Base-by-base conservation (phyloP, 2,113 vertebrate genomes). In the Albula goreensis region DNA sequence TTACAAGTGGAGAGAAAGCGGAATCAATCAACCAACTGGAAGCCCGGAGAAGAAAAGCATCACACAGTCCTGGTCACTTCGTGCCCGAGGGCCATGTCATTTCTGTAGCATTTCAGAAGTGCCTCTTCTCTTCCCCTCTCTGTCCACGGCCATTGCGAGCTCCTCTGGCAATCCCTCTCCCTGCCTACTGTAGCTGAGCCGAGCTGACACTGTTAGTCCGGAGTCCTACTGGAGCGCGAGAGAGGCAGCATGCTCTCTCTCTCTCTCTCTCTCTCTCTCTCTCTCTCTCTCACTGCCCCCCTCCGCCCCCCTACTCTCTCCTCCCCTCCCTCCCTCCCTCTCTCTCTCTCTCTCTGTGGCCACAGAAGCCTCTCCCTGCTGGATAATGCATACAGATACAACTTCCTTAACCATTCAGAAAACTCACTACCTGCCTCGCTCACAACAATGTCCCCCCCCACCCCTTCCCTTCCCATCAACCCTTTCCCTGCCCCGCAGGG, bases 371-470 rank as follows among this genome's bases (percentile, higher is more conserved):
- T 91, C 93, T 90, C 93, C 92, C 92, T 89, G 93, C 91, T 94
- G 91, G 85, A 94, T 91, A 93, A 93, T 93, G 93, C 93, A 94
- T 79, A 93, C 93, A 90, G 89, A 93, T 93, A 91, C 92, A 94
- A 93, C 93, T 95, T 93, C 95, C 92, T 94, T 91, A 84, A 88
- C 90, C 89, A 86, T 93, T 92, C 91, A 92, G 83, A 89, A 89
- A 90, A 89, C 88, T 88, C 90, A 91, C 89, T 89, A 92, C 90
- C 92, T 93, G 91, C 93, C 90, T 89, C 77, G 84, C 85, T 84
- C 87, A 85, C 86, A 90, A 85, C 83, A 85, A 85, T 85, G 50
- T 70, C 57, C 5, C 53, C 85, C 31, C 31, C 31, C 31, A 41
- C 31, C 31, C 31, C 31, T 41, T 41, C 84, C 19, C 80, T 70